These are phyloP conservation scores for Pygoscelis adeliae DNA, from an alignment of 2,113 vertebrate species.

Conservation along the genomic window DNA sequence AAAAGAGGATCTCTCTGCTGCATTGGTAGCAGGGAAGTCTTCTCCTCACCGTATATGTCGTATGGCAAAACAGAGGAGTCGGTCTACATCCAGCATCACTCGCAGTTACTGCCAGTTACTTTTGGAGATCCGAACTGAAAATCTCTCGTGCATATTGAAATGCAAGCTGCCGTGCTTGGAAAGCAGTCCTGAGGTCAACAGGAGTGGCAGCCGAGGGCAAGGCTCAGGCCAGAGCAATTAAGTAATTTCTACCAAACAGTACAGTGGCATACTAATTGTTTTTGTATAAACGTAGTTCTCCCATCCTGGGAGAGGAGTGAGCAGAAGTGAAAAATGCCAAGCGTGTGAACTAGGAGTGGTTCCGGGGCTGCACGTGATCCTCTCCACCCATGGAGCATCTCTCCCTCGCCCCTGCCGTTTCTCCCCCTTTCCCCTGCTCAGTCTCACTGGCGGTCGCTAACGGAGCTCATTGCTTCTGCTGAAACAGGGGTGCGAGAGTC, in stretches of 20 bases:
- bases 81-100: background rate
- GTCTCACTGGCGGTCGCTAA: background rate
- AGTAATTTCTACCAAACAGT: background rate
- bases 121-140: background rate
- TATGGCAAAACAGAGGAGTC: background rate
- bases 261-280: background rate
- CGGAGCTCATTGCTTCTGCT: background rate
- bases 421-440: background rate
- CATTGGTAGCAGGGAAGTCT: background rate
- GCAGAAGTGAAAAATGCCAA: background rate
- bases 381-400: background rate
- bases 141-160: background rate
- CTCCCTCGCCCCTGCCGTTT: background rate
- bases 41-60: background rate
- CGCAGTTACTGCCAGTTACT: background rate
- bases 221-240: background rate
- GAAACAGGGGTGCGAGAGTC: background rate
- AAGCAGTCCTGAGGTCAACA: background rate
- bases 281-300: background rate
- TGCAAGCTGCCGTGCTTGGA: background rate
- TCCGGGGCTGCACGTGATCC: background rate
- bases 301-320: background rate
- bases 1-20: background rate
- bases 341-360: background rate
- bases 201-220: background rate